These are phyloP conservation scores for Centropyge bicolor DNA, from an alignment of 2,797 vertebrate genomes.

Conservation along the genomic window DNA sequence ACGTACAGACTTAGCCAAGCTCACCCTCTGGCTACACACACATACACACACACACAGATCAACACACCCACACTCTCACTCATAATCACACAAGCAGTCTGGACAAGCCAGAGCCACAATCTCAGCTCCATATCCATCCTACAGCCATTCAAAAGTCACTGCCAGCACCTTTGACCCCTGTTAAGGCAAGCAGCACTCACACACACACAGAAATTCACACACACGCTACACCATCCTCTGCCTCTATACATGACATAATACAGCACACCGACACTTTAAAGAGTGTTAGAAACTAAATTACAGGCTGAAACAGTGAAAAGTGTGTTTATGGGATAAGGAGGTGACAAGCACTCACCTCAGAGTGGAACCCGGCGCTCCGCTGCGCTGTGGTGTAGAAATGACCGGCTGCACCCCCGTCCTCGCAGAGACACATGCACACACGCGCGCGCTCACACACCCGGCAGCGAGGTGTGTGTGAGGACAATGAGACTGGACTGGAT, in stretches of 20 bases:
- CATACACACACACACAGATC: slow-evolving; percentile 7
- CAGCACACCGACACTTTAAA: slow-evolving; percentile 8
- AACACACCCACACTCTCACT: slow-evolving; percentile 22
- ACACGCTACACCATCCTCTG: background rate
- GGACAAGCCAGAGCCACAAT: slow-evolving; percentile 45
- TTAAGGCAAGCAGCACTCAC: slow-evolving; percentile 5
- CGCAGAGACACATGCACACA: slow-evolving; percentile 56
- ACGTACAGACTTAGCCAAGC: slow-evolving; percentile 71
- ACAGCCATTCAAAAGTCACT: slow-evolving; percentile 61
- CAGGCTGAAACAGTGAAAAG: background rate
- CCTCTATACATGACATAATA: background rate
- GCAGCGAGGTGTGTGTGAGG: slow-evolving; percentile 64
- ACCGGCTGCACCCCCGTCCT: slow-evolving; percentile 49
- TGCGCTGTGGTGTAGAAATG: slow-evolving; percentile 33
- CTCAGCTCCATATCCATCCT: slow-evolving; percentile 50
- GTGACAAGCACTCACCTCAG: slow-evolving; percentile 71
- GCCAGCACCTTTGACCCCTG: slow-evolving; percentile 58
- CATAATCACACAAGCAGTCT: slow-evolving; percentile 45
- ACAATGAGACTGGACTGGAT: slow-evolving; percentile 77
- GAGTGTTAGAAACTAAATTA: background rate
- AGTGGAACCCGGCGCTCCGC: slow-evolving; percentile 40
- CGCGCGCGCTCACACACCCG: slow-evolving; percentile 31
- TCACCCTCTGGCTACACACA: slow-evolving; percentile 66
- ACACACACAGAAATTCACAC: background rate
- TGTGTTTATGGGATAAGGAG: background rate